A percentile compares a stretch with the other conserved stretches of the same genome.
Conservation (phyloP, 2,888 invertebrate species). For the Ernsta delagoae region DNA sequence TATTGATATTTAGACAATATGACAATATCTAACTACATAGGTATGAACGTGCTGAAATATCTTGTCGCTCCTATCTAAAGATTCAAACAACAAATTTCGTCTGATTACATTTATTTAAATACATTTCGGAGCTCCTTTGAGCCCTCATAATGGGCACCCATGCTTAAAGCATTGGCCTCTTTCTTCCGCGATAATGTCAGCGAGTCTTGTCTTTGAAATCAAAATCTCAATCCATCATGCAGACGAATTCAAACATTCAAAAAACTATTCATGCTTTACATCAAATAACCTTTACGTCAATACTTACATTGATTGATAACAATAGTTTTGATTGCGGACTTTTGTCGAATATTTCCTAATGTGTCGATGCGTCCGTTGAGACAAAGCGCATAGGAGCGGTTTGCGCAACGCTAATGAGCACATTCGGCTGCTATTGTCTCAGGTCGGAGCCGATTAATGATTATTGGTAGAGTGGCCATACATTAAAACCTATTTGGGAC, state of each 20-base stretch:
- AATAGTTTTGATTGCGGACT: conserved; percentile 34
- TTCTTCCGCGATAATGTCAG: neutral
- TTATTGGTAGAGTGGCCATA: conserved; percentile 31
- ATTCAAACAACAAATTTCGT: no score
- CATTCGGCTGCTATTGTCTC: conserved; percentile 74
- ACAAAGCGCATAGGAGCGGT: conserved; percentile 29
- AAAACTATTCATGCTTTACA: conserved; percentile 12
- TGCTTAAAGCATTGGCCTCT: neutral
- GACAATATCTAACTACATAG: neutral
- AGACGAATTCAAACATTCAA: conserved; percentile 2
- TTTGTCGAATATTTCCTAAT: conserved; percentile 31
- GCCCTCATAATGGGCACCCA: no score
- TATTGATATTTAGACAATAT: conserved; percentile 15
- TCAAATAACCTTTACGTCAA: conserved; percentile 31
- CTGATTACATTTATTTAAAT: no score
- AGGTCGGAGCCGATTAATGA: conserved; percentile 57
- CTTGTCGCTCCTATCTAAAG: no score
- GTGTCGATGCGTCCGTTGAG: conserved; percentile 18
- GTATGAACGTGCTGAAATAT: no score
- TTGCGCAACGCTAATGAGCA: conserved; percentile 59
- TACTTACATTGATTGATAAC: conserved; percentile 28
- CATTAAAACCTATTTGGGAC: neutral
- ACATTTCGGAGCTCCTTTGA: no score
- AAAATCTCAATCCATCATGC: conserved; percentile 1
- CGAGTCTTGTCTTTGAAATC: neutral